Evolutionary conservation across 2,113 vertebrate genomes (phyloP).

Genomic region (Callipepla squamata): DNA sequence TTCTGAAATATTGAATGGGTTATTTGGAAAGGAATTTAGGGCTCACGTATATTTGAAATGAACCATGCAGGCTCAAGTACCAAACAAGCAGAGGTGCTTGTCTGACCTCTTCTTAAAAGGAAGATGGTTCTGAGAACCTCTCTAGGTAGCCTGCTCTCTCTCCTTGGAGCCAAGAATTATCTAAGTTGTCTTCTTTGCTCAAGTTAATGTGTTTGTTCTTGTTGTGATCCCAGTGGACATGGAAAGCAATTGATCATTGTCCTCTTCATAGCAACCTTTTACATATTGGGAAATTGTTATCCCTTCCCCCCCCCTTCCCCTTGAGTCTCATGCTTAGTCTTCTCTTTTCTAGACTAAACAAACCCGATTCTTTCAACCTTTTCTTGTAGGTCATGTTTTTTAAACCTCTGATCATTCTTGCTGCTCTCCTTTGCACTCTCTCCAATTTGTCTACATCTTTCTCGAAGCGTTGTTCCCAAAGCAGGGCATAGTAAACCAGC

Average conservation of each 20-base stretch:
- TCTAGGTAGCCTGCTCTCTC: background rate
- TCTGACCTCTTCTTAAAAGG: background rate
- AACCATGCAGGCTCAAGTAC: background rate
- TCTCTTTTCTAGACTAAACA: slow-evolving; percentile 72
- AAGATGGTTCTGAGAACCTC: background rate
- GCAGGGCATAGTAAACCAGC: background rate
- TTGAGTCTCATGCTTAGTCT: slow-evolving; percentile 58
- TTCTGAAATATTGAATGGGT: background rate
- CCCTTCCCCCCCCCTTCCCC: slow-evolving; percentile 19
- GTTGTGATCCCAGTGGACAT: background rate
- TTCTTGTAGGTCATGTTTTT: slow-evolving; percentile 69
- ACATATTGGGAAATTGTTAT: slow-evolving; percentile 56
- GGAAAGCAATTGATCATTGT: slow-evolving; percentile 51
- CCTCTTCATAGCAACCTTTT: slow-evolving; percentile 36
- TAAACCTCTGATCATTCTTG: slow-evolving; percentile 63
- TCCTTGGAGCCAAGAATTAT: background rate
- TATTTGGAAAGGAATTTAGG: background rate
- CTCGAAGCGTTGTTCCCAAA: slow-evolving; percentile 34
- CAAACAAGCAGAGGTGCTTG: background rate
- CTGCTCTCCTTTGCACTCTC: slow-evolving; percentile 59
- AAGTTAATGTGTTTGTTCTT: background rate
- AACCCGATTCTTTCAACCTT: slow-evolving; percentile 64
- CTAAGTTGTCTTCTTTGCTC: background rate
- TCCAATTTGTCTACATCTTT: slow-evolving; percentile 58
- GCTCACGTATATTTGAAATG: background rate